Evolutionary conservation across 2,113 vertebrate species (phyloP).

Genomic region (Bombycilla garrulus): DNA sequence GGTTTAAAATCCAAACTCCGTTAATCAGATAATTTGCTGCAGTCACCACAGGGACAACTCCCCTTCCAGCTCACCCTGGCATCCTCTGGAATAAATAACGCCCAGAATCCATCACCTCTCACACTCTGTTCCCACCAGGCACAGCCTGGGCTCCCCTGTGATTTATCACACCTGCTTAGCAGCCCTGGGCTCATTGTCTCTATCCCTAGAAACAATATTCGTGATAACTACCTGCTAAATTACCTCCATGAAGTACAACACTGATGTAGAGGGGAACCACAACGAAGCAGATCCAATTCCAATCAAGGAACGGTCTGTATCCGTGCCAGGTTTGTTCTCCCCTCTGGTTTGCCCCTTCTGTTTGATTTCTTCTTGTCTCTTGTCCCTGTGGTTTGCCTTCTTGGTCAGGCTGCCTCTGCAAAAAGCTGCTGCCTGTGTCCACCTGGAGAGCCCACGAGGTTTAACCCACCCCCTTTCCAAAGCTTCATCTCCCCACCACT

Average conservation of each 20-base stretch:
- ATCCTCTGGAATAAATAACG: background rate
- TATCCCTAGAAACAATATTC: background rate
- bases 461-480: background rate
- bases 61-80: background rate
- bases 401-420: background rate
- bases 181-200: background rate
- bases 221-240: background rate
- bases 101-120: background rate
- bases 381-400: background rate
- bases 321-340: fast-evolving
- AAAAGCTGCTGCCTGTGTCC: background rate
- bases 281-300: background rate
- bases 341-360: background rate
- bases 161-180: background rate
- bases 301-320: background rate
- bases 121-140: background rate
- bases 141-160: background rate
- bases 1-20: background rate
- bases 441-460: background rate
- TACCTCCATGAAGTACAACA: background rate
- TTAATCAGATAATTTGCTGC: background rate
- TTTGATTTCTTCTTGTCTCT: background rate
- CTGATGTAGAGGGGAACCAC: background rate
- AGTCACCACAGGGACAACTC: background rate
- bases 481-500: background rate